phyloP scores from a whole-genome alignment of 1,140 invertebrate genomes.

The Pygmarrhopalites habei region DNA sequence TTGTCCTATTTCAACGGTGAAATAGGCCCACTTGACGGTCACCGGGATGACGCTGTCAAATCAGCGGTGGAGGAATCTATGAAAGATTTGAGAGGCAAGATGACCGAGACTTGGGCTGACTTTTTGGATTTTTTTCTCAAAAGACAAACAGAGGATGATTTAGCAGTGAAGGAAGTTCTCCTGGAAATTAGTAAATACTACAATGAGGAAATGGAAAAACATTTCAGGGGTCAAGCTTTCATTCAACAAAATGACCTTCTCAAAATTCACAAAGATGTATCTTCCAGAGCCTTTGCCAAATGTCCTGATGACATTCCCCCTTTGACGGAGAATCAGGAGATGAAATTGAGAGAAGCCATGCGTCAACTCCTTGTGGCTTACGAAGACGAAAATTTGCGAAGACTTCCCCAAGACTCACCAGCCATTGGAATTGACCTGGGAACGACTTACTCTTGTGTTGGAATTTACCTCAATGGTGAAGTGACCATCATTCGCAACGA shows the following conservation, averaged over 20 bases:
- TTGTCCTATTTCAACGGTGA: too few species aligned
- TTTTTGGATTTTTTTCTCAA: conserved; percentile 10
- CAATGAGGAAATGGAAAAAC: conserved; percentile 12
- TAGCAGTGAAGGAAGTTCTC: background rate
- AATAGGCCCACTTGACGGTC: too few species aligned
- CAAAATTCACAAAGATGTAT: too few species aligned
- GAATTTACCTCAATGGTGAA: conserved; percentile 11
- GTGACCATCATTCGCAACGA: conserved; percentile 1
- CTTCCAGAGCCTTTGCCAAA: too few species aligned
- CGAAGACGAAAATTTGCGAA: too few species aligned
- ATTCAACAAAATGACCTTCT: conserved; percentile 9
- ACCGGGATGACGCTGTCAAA: too few species aligned
- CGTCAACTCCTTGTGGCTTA: too few species aligned
- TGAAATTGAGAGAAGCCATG: too few species aligned
- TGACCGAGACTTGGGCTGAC: background rate
- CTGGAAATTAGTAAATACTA: background rate
- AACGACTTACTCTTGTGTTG: conserved; percentile 25
- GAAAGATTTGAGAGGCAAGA: too few species aligned
- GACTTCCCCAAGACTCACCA: background rate
- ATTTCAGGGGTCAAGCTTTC: background rate
- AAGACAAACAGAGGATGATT: background rate
- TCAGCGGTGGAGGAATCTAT: too few species aligned
- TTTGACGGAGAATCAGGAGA: too few species aligned
- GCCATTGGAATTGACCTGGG: conserved; percentile 34
- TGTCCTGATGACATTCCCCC: too few species aligned